Percentiles rank a stretch among this genome's conserved stretches.
These are phyloP conservation scores for Hylaeus volcanicus DNA, from an alignment of 1,140 invertebrate genomes.

Conservation along the genomic window DNA sequence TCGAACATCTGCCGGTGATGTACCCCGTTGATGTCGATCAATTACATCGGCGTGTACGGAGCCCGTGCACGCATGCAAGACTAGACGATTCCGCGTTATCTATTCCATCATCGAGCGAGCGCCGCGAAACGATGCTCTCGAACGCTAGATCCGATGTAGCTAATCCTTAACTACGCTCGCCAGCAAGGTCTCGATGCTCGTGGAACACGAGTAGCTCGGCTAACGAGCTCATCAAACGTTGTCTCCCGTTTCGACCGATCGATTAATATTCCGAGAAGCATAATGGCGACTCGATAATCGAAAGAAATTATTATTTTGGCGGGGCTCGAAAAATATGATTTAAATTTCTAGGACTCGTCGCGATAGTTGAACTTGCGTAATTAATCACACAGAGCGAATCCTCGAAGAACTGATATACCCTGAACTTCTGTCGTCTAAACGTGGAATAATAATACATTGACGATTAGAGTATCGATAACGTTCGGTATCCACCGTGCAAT, in stretches of 20 bases:
- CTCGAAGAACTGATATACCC: too few relatives aligned
- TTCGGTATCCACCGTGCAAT: too few relatives aligned
- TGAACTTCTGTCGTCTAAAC: too few relatives aligned
- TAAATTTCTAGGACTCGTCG: too few relatives aligned
- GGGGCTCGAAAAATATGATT: too few relatives aligned
- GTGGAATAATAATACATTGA: too few relatives aligned
- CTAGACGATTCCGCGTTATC: slow-evolving; percentile 10
- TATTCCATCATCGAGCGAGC: not conserved
- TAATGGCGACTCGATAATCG: too few relatives aligned
- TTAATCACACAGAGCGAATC: too few relatives aligned
- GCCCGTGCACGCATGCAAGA: slow-evolving; percentile 4
- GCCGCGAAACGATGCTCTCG: not conserved
- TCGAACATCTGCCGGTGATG: slow-evolving; percentile 72
- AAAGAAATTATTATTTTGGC: too few relatives aligned
- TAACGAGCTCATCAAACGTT: not conserved
- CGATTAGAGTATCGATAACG: too few relatives aligned
- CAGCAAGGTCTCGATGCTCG: not conserved
- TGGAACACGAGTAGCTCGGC: not conserved
- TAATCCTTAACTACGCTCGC: not conserved
- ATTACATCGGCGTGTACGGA: slow-evolving; percentile 58
- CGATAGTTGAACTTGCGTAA: too few relatives aligned
- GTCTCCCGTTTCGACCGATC: not conserved
- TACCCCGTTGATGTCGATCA: slow-evolving; percentile 72
- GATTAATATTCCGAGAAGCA: not conserved
- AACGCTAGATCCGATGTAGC: not conserved